Percentiles rank a stretch among this genome's conserved stretches.
phyloP scores from a whole-genome alignment of 2,888 invertebrate species.

The Andrena trimmerana region DNA sequence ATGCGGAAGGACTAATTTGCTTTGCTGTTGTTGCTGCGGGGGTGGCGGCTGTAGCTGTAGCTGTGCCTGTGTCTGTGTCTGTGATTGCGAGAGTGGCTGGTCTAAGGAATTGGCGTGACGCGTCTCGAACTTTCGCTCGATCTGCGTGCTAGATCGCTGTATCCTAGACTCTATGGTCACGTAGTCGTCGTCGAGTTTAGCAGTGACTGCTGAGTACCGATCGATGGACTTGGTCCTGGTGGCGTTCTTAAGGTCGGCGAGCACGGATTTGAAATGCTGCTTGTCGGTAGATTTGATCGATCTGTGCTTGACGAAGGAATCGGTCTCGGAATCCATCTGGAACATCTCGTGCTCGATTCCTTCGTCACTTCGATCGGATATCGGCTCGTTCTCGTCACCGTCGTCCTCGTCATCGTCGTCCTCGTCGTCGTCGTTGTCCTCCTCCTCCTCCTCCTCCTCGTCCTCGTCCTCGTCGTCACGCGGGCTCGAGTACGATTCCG shows the following conservation, averaged over 20 bases:
- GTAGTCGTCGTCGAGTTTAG: conserved; percentile 65
- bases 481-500: conserved; percentile 83
- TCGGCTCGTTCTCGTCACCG: conserved; percentile 70
- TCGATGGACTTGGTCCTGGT: conserved; percentile 76
- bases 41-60: neutral
- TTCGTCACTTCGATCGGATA: conserved; percentile 82
- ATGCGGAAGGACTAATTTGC: conserved; percentile 70
- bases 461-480: conserved; percentile 73
- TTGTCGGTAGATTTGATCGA: conserved; percentile 78
- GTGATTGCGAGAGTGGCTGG: conserved; percentile 41
- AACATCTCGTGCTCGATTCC: conserved; percentile 91
- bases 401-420: neutral
- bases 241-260: conserved; percentile 78
- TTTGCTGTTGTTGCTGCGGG: conserved; percentile 9
- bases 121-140: conserved; percentile 80
- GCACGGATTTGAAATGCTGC: conserved; percentile 79
- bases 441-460: conserved; percentile 10
- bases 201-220: conserved; percentile 77
- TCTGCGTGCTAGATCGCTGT: conserved; percentile 80
- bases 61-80: conserved; percentile 22
- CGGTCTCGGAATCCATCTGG: conserved; percentile 87
- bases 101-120: conserved; percentile 78
- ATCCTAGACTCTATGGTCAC: conserved; percentile 81
- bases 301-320: conserved; percentile 82
- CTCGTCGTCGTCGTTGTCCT: conserved; percentile 7